phyloP scores from a whole-genome alignment of 2,113 vertebrate genomes.

The Seriola quinqueradiata region DNA sequence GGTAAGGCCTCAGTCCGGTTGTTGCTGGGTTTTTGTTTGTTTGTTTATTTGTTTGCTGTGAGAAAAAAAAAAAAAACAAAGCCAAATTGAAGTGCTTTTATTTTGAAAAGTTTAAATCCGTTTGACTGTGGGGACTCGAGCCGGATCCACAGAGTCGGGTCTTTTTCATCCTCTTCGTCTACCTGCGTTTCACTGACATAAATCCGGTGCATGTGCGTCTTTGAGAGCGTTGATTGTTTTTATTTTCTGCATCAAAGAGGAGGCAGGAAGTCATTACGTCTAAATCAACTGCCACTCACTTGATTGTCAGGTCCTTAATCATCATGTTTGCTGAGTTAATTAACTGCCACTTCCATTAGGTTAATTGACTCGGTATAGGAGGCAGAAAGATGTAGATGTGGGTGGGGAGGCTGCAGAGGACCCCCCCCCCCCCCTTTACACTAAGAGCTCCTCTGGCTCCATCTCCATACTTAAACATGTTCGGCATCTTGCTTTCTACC shows the following conservation, averaged over 20 bases:
- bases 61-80: neutral
- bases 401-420: neutral
- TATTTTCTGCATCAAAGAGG: conserved; percentile 4
- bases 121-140: neutral
- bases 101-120: conserved; percentile 9
- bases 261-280: conserved; percentile 52
- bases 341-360: conserved; percentile 80
- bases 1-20: conserved; percentile 83
- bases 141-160: neutral
- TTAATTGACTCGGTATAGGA: conserved; percentile 74
- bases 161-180: neutral
- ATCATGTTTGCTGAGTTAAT: conserved; percentile 72
- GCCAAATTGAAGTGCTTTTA: neutral
- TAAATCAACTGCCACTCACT: conserved; percentile 53
- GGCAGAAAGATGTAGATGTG: conserved; percentile 58
- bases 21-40: neutral
- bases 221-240: neutral
- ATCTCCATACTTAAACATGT: neutral
- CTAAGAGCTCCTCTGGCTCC: conserved; percentile 22
- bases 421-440: neutral
- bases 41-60: neutral
- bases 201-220: neutral
- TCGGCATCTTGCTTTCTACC: neutral
- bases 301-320: conserved; percentile 77
- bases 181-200: neutral